Evolutionary conservation across 2,797 vertebrate genomes (phyloP), one percentile per base, ranked within the genome.

Genomic region (Pristis pectinata): DNA sequence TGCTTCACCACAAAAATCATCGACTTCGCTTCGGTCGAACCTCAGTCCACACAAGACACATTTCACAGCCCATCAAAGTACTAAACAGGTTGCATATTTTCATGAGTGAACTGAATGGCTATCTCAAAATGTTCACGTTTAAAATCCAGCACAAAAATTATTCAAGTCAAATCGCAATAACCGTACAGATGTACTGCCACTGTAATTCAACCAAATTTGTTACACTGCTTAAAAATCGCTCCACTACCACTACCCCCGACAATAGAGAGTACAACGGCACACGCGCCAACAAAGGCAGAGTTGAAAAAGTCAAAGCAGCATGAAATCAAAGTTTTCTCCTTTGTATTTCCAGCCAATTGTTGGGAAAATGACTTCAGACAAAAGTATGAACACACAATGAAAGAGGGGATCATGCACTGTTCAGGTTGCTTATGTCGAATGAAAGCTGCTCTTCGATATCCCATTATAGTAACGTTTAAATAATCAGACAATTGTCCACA

Each of bases 111-210:
- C 22, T 59, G 53, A 34, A 59, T 15, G 5, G 53, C 87, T 24
- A n/a, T 37, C 87, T 19, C 1, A 67, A 72, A 89, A 67, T 24
- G 19, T 9, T 10, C 41, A 10, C 24, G 91, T 24, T 64, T 22
- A 85, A 30, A 7, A 87, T 87, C 83, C 4, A 34, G 53, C 44
- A 59, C 59, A 85, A 24, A 67, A 67, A 24, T 67, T 19, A 67
- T 41, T 11, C n/a, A 17, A 59, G 8, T 53, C 34, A 59, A 91
- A n/a, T 91, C 59, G 97, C 97, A 95, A 95, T 97, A 96, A 96
- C 96, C 97, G 97, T 97, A 97, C 96, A 97, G 97, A 96, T 97
- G 97, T 97, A 97, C 97, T 96, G 97, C 96, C 96, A 97, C 97
- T 96, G 96, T 96, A 96, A 96, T 96, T 97, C 97, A 97, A 97